Evolutionary conservation across 2,113 vertebrate genomes (phyloP), one percentile per base, ranked within the genome.

Genomic region (Melanocharis versteri): DNA sequence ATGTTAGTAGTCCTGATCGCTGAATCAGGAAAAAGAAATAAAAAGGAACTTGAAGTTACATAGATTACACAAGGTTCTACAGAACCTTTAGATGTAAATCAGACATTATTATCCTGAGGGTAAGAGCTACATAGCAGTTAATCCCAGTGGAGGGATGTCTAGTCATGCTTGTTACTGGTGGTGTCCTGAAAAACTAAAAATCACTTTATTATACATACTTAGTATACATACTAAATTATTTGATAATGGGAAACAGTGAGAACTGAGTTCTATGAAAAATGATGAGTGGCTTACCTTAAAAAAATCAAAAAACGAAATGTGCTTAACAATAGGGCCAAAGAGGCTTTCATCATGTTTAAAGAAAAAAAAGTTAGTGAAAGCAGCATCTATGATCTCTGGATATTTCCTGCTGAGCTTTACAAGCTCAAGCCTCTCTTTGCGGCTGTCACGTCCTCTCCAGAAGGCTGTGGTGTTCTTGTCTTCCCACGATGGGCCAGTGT

Each of bases 331-430:
- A 15, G 99, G 99, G 27, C 99, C 99, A 26, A 99, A 99, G 15
- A 99, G 98, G 75, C 96, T 99, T 97, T 99, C 99, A 5, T 99
- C 98, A 0, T 99, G 99, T 90, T 99, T 98, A 92, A 99, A 99
- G 97, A 99, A 99, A 98, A 99, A 99, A 93, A 99, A 99, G 97
- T 99, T 99, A 80, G 99, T 99, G 92, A 99, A 99, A 53, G 99
- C 99, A 21, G 99, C 99, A 11, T 99, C 99, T n/a, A 99, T 98
- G 93, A 98, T 87, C 39, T 98, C 88, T 3, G 99, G 99, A 45
- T 99, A 97, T 69, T 98, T 98, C 71, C 99, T 98, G 18, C 98
- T 98, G 66, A 99, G 97, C 92, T 99, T 99, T 54, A 99, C 99
- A 97, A 99, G 98, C 94, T 99, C 98, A 10, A 99, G 98, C 20